Base-by-base conservation (phyloP, 2,113 vertebrate genomes). In the Lampris incognitus region DNA sequence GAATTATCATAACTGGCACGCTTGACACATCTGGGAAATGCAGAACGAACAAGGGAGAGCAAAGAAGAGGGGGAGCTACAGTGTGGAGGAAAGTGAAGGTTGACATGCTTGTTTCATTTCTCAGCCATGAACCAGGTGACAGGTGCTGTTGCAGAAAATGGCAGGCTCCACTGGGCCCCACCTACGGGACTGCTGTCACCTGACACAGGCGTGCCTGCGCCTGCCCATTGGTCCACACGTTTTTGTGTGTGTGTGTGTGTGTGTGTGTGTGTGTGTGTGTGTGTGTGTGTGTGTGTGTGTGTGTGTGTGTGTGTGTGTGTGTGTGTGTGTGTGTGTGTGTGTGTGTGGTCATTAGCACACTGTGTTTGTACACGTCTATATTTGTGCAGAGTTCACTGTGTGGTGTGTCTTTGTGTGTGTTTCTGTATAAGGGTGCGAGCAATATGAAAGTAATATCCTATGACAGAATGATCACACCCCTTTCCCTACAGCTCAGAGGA, bases 401-500 rank as follows among this genome's bases (percentile, higher is more conserved):
- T 64, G 51, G 57, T 54, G 38, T 50, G 74, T 44, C 66, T 61
- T 48, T 64, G 70, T 78, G 72, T 56, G 40, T 57, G 41, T 50
- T 46, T 24, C 24, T 24, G 24, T 24, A 24, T 24, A 24, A 24
- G 24, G 24, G 24, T 24, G 24, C 24, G 38, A 44, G 55, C n/a
- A 41, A 76, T 66, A 75, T 87, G 76, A 87, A 76, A 81, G 78
- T 90, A 89, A 91, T 88, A 66, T 73, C 66, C 50, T n/a, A 37
- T 83, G 90, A 91, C 86, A 91, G 85, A 91, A 90, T 87, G 88
- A 91, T 91, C 89, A 90, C 91, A 88, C 81, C 83, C 90, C 77
- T 76, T 81, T 89, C 85, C 87, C 85, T 80, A 84, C 75, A 82
- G 89, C 84, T 88, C 71, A 1, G 39, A 72, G 73, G 72, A 87